phyloP scores from a whole-genome alignment of 2,113 vertebrate species.

The Sinocyclocheilus maitianheensis region DNA sequence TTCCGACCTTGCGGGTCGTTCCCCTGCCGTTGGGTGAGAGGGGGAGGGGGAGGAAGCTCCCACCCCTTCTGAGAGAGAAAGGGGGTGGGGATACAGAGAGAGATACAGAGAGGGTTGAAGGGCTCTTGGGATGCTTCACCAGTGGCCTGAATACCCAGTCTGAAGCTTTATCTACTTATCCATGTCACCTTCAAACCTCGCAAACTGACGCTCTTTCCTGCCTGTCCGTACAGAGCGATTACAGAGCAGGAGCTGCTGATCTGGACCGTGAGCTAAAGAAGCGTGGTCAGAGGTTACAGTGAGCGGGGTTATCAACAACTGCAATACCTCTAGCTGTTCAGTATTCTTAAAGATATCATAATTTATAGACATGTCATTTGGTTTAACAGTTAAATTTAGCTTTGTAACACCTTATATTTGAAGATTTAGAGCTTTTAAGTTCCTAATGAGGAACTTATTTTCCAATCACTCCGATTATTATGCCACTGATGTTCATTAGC shows the following conservation, averaged over 20 bases:
- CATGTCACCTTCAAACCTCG: constrained; percentile 71
- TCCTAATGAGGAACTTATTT: constrained; percentile 58
- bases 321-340: neutral
- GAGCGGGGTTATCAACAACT: constrained; percentile 20
- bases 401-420: constrained; percentile 7
- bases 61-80: constrained; percentile 39
- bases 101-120: constrained; percentile 50
- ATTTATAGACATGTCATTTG: constrained; percentile 20
- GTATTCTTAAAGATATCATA: constrained; percentile 9
- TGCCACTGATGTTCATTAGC: constrained; percentile 57
- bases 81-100: constrained; percentile 21
- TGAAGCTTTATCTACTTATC: constrained; percentile 69
- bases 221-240: constrained; percentile 43
- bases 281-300: constrained; percentile 39
- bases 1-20: constrained; percentile 69
- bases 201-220: constrained; percentile 50
- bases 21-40: constrained; percentile 39
- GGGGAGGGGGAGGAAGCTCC: constrained; percentile 53
- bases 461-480: constrained; percentile 56
- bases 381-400: constrained; percentile 24
- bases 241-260: constrained; percentile 47
- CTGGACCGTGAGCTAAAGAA: constrained; percentile 1
- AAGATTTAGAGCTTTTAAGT: constrained; percentile 36
- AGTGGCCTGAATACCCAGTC: constrained; percentile 70
- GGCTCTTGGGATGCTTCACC: constrained; percentile 63